Evolutionary conservation across 2,113 vertebrate species (phyloP).

Genomic region (Pipra filicauda): DNA sequence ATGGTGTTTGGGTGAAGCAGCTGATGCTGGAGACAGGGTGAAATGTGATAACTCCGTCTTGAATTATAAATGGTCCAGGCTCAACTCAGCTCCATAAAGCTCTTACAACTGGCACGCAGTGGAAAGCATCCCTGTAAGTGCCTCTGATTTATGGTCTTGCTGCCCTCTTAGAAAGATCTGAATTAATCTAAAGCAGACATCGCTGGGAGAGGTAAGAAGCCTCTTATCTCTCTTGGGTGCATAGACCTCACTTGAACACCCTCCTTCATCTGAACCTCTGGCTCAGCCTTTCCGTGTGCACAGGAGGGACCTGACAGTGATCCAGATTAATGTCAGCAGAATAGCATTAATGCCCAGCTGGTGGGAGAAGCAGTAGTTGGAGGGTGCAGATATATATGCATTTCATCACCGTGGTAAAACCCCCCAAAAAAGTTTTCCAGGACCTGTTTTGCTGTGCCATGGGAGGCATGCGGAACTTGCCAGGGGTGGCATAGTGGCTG

Average conservation of each 20-base stretch:
- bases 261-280: constrained; percentile 3
- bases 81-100: constrained; percentile 1
- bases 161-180: constrained; percentile 21
- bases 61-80: constrained; percentile 28
- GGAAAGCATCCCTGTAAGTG: constrained; percentile 41
- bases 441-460: accelerated
- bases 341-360: neutral
- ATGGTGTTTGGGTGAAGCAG: neutral
- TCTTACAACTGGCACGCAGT: neutral
- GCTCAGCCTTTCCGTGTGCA: neutral
- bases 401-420: neutral
- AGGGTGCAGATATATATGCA: neutral
- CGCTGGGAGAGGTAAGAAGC: neutral
- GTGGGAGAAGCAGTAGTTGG: neutral
- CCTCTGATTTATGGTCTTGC: constrained; percentile 34
- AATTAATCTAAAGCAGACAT: constrained; percentile 57
- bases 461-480: neutral
- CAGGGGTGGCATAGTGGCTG: neutral
- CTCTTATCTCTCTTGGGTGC: neutral
- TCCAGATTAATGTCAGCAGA: neutral
- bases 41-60: constrained; percentile 43
- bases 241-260: neutral
- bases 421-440: neutral
- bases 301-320: neutral
- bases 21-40: neutral